These are phyloP conservation scores for Zeuzera pyrina DNA, from an alignment of 2,888 invertebrate species.

Conservation along the genomic window DNA sequence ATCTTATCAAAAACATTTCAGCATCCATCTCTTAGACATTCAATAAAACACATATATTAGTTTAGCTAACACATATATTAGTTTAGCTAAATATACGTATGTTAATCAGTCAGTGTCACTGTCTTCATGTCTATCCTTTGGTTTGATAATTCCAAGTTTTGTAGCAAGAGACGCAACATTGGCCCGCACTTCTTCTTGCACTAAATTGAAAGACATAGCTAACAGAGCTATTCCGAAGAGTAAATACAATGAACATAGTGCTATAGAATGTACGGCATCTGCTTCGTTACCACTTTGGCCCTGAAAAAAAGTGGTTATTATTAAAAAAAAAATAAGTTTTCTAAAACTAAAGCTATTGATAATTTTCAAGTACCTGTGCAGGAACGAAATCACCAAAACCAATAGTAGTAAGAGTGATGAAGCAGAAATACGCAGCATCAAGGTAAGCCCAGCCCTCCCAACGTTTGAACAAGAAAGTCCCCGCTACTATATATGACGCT, in stretches of 20 bases:
- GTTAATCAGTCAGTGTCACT: slow-evolving; percentile 62
- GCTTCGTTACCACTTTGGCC: slow-evolving; percentile 34
- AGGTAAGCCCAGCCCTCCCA: slow-evolving; percentile 92
- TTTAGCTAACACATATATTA: too few species aligned
- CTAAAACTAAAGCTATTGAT: background rate
- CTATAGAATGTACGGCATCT: slow-evolving; percentile 74
- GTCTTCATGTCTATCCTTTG: slow-evolving; percentile 66
- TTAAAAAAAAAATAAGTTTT: background rate
- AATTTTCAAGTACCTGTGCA: slow-evolving; percentile 74
- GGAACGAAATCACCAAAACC: slow-evolving; percentile 95
- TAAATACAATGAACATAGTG: slow-evolving; percentile 92
- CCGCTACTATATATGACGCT: slow-evolving; percentile 90
- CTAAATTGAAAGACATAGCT: slow-evolving; percentile 97
- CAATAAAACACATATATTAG: too few species aligned
- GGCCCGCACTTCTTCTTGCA: slow-evolving; percentile 93
- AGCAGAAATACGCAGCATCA: slow-evolving; percentile 94
- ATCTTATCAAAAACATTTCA: too few species aligned
- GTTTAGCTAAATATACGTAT: too few species aligned
- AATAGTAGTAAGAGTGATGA: slow-evolving; percentile 93
- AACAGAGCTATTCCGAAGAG: slow-evolving; percentile 94
- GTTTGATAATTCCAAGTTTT: slow-evolving; percentile 89
- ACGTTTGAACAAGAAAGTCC: slow-evolving; percentile 86
- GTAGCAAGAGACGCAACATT: slow-evolving; percentile 90
- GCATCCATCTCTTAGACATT: too few species aligned
- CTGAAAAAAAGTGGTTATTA: slow-evolving; percentile 8